phyloP scores from a whole-genome alignment of 2,113 vertebrate species.

The Triplophysa dalaica region DNA sequence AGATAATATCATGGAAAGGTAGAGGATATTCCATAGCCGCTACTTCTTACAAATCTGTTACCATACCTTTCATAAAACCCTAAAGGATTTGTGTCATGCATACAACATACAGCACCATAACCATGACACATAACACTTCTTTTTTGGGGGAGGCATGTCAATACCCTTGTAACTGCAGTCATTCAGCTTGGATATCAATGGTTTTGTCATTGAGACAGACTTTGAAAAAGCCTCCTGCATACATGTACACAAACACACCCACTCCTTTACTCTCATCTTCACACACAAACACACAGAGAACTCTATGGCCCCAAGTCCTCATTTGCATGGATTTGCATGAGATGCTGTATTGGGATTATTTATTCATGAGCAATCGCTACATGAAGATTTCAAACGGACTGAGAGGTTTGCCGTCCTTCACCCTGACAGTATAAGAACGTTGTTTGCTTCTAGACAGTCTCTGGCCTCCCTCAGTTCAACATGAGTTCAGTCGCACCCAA shows the following conservation, averaged over 20 bases:
- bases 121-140: neutral
- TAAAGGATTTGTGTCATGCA: neutral
- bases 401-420: constrained; percentile 44
- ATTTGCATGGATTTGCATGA: constrained; percentile 63
- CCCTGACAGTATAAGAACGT: constrained; percentile 20
- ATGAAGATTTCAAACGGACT: constrained; percentile 59
- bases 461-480: constrained; percentile 28
- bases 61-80: neutral
- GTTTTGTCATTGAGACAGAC: constrained; percentile 22
- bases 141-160: constrained; percentile 18
- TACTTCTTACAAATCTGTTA: no score
- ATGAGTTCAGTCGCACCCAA: constrained; percentile 22
- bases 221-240: constrained; percentile 8
- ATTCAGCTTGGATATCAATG: constrained; percentile 33
- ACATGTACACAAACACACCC: constrained; percentile 38
- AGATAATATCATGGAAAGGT: no score
- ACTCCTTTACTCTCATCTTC: constrained; percentile 16
- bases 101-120: neutral
- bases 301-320: constrained; percentile 51
- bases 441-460: constrained; percentile 15
- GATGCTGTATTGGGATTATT: constrained; percentile 58
- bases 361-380: constrained; percentile 58
- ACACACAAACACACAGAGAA: constrained; percentile 51
- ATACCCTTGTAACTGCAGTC: constrained; percentile 43
- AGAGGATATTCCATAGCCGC: no score